These are phyloP conservation scores for Atopsyche davidsoni DNA, from an alignment of 1,140 invertebrate genomes.

Conservation along the genomic window DNA sequence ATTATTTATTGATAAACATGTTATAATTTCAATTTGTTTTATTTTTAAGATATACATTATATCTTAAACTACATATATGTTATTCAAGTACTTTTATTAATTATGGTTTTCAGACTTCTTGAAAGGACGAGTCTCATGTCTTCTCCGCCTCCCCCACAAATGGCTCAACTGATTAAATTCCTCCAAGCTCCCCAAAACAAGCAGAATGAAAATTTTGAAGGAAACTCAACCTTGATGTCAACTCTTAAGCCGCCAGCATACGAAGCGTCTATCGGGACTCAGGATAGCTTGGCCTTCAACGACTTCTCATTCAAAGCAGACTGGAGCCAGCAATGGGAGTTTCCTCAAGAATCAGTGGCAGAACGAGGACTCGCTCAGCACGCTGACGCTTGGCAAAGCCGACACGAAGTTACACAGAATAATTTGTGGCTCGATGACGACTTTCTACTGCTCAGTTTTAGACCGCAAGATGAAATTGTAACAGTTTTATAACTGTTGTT, in stretches of 20 bases:
- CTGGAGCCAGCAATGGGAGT: constrained; percentile 52
- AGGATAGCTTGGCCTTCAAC: constrained; percentile 41
- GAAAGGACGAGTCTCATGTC: constrained; percentile 64
- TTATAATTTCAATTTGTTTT: no score
- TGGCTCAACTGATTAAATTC: constrained; percentile 60
- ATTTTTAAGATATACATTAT: no score
- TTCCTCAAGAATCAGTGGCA: constrained; percentile 36
- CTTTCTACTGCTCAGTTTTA: constrained; percentile 64
- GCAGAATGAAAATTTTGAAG: no score
- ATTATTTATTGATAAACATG: no score
- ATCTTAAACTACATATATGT: not conserved
- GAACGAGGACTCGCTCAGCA: constrained; percentile 51
- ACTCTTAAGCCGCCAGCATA: constrained; percentile 53
- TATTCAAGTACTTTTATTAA: not conserved
- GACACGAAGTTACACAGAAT: constrained; percentile 44
- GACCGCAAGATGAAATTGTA: constrained; percentile 72
- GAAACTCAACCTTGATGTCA: constrained; percentile 51
- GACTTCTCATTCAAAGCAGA: constrained; percentile 40
- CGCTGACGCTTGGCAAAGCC: constrained; percentile 47
- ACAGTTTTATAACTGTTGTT: constrained; percentile 68
- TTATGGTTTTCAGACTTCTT: constrained; percentile 47
- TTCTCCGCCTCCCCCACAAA: constrained; percentile 39
- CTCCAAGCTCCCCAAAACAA: constrained; percentile 52
- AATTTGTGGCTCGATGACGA: constrained; percentile 63
- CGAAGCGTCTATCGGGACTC: constrained; percentile 36